Percentiles rank a stretch among this genome's conserved stretches.
Conservation (phyloP, 1,140 invertebrate genomes). For the Nebria ingens region DNA sequence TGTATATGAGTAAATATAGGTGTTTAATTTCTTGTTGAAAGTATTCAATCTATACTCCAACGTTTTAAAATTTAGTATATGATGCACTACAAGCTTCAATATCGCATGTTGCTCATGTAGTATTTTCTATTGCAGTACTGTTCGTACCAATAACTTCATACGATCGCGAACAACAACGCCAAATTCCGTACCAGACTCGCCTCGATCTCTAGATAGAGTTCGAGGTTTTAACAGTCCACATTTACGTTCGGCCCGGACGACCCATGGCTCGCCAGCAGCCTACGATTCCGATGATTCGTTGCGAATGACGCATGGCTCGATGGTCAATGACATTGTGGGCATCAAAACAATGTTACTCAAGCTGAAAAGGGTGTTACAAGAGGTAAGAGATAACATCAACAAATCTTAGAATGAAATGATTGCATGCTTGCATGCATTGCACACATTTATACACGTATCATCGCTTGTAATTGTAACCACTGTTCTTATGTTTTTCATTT, state of each 20-base stretch:
- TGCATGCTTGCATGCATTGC: too few species aligned
- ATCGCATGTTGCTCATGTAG: too few species aligned
- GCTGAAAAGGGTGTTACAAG: slow-evolving; percentile 65
- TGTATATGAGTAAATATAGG: too few species aligned
- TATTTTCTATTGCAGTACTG: slow-evolving; percentile 23
- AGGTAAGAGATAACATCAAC: too few species aligned
- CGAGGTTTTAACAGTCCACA: slow-evolving; percentile 16
- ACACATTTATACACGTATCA: too few species aligned
- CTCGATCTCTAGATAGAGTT: slow-evolving; percentile 22
- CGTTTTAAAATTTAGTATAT: too few species aligned
- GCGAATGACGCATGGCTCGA: slow-evolving; percentile 47
- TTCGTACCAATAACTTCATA: slow-evolving; percentile 40
- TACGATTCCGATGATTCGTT: slow-evolving; percentile 45
- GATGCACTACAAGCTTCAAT: too few species aligned
- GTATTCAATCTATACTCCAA: too few species aligned
- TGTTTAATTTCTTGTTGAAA: too few species aligned
- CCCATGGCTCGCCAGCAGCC: slow-evolving; percentile 33
- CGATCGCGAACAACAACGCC: slow-evolving; percentile 40
- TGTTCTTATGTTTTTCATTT: too few species aligned
- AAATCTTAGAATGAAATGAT: too few species aligned
- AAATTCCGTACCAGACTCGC: slow-evolving; percentile 25
- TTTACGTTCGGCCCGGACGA: slow-evolving; percentile 14
- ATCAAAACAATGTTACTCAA: slow-evolving; percentile 69
- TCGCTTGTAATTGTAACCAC: too few species aligned
- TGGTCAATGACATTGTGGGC: slow-evolving; percentile 65